Base-by-base conservation (phyloP, 1,140 invertebrate genomes). In the Ceratosolen fusciceps region DNA sequence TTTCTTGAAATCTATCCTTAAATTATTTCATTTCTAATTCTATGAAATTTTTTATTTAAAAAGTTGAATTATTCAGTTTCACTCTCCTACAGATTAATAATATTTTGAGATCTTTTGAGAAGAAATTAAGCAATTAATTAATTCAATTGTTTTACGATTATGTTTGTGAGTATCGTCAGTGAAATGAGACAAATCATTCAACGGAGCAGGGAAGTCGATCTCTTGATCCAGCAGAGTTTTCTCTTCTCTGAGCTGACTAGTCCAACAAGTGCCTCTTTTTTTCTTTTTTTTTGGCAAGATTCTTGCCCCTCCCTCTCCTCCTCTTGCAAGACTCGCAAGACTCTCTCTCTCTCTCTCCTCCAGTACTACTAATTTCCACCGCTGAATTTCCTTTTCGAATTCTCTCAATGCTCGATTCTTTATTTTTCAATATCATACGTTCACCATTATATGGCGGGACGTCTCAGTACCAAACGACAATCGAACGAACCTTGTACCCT, bases 291-390 rank as follows among this genome's bases (percentile, higher is more conserved):
- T 78, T 72, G 68, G 39, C 68, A 62, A 10, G 37, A 72, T 70
- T 81, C 74, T 43, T 70, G 74, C 47, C 52, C 49, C 65, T 77
- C 49, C 77, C 68, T 74, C 75, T 70, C 80, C 26, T 12, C 24
- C 47, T 52, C 68, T 52, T 12, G 5, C 39, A 31, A 4, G 5
- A 5, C 39, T 12, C 39, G 5, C 39, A 43, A 43, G 39, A 43
- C 39, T 52, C 49, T 52, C 49, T 52, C 49, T 2, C 49, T 52
- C 49, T 52, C 5, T 52, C 49, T 21, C 54, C 12, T n/a, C n/a
- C 12, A 3, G n/a, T 54, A n/a, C n/a, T n/a, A n/a, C n/a, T n/a
- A n/a, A n/a, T n/a, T n/a, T n/a, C n/a, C 4, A n/a, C 24, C 21
- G 3, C 52, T 54, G 21, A n/a, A 3, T 54, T 37, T 29, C 26